Conservation (phyloP, 2,797 vertebrate species). For the Falco peregrinus region DNA sequence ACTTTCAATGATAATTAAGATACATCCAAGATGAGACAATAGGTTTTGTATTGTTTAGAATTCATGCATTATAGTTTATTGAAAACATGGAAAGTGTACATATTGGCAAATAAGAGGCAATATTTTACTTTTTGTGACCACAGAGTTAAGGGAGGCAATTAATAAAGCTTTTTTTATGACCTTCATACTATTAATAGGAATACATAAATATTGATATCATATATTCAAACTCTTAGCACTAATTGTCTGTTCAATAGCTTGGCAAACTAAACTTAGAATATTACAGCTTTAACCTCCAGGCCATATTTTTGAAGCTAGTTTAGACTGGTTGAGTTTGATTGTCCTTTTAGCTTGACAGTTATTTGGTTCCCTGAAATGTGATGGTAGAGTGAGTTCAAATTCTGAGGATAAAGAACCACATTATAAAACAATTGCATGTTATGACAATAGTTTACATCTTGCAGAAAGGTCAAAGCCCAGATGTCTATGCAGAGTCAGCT, state of each 20-base stretch:
- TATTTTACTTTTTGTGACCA: neutral
- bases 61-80: neutral
- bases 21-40: neutral
- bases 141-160: neutral
- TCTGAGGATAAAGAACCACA: neutral
- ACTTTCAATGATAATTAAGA: neutral
- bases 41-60: neutral
- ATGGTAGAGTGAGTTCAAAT: neutral
- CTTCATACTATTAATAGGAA: neutral
- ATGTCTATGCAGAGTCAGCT: neutral
- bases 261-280: neutral
- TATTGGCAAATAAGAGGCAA: neutral
- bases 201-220: neutral
- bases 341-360: neutral
- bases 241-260: neutral
- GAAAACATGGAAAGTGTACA: neutral
- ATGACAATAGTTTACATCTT: neutral
- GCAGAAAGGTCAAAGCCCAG: neutral
- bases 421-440: neutral
- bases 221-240: neutral
- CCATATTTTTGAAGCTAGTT: neutral
- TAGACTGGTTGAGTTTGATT: neutral
- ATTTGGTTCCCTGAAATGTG: neutral
- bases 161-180: neutral
- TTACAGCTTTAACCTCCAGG: neutral